A percentile compares a stretch with the other conserved stretches of the same genome.
These are phyloP conservation scores for Drosophila algonquin DNA, from an alignment of 2,888 invertebrate species.

Conservation along the genomic window DNA sequence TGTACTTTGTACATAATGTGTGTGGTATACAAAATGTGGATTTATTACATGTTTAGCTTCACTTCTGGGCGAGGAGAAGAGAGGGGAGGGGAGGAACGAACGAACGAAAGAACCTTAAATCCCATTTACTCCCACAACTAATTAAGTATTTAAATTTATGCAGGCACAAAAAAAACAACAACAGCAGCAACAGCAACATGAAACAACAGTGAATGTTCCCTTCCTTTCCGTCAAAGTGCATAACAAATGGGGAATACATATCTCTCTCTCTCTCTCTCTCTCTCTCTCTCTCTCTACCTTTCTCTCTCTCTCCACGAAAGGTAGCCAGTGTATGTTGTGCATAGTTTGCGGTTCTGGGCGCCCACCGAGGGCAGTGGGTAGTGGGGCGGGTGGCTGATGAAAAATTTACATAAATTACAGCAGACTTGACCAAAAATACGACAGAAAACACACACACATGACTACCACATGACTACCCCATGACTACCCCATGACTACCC, in stretches of 20 bases:
- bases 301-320: background rate
- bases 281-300: background rate
- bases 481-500: background rate
- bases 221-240: conserved; percentile 43
- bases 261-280: conserved; percentile 6
- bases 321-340: conserved; percentile 25
- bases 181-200: background rate
- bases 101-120: conserved; percentile 43
- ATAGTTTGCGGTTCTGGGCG: conserved; percentile 36
- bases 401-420: conserved; percentile 76
- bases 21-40: conserved; percentile 31
- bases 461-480: background rate
- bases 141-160: conserved; percentile 72
- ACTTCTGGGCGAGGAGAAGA: no score
- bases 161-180: conserved; percentile 21
- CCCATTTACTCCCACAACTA: conserved; percentile 61
- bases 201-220: conserved; percentile 9
- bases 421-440: conserved; percentile 36
- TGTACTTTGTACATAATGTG: conserved; percentile 6
- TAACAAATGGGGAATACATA: conserved; percentile 41
- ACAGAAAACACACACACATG: background rate
- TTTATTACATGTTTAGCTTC: conserved; percentile 44
- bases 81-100: background rate
- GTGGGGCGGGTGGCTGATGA: conserved; percentile 53
- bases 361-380: no score